Evolutionary conservation across 2,888 invertebrate species (phyloP), one percentile per base, ranked within the genome.

Genomic region (Anthoptus insignis): DNA sequence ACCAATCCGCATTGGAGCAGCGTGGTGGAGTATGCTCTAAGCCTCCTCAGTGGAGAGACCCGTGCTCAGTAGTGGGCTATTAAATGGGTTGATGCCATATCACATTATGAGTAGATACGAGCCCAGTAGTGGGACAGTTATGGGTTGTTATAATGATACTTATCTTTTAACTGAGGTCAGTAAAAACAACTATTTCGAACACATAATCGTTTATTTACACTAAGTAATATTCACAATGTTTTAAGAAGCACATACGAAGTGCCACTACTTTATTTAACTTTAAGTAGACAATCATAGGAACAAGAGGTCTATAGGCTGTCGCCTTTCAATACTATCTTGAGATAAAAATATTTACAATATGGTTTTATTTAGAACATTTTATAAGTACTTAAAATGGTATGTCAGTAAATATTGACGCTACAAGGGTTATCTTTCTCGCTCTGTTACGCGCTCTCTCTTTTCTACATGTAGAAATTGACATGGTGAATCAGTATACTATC

Each of bases 121-220:
- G n/a, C n/a, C n/a, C n/a, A n/a, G n/a, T n/a, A n/a, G n/a, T n/a
- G n/a, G n/a, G n/a, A n/a, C n/a, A n/a, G n/a, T n/a, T n/a, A n/a
- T n/a, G n/a, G n/a, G n/a, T n/a, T n/a, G n/a, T n/a, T n/a, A n/a
- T n/a, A n/a, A n/a, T n/a, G n/a, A n/a, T n/a, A n/a, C n/a, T n/a
- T n/a, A n/a, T n/a, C n/a, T n/a, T n/a, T n/a, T n/a, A n/a, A n/a
- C n/a, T n/a, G n/a, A n/a, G n/a, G n/a, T n/a, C n/a, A 71, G 72
- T 63, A 73, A 73, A 81, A 76, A 76, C 70, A 60, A 73, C 64
- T 70, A 67, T 71, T 80, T 81, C 83, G 88, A 91, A 91, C 91
- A 91, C 91, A 89, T 90, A 91, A 83, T 86, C 84, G 80, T 89
- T 89, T 91, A 91, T 90, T 91, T 91, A 91, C 90, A 91, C 81